Evolutionary conservation across 2,888 invertebrate species (phyloP).

Genomic region (Xylota sylvarum): DNA sequence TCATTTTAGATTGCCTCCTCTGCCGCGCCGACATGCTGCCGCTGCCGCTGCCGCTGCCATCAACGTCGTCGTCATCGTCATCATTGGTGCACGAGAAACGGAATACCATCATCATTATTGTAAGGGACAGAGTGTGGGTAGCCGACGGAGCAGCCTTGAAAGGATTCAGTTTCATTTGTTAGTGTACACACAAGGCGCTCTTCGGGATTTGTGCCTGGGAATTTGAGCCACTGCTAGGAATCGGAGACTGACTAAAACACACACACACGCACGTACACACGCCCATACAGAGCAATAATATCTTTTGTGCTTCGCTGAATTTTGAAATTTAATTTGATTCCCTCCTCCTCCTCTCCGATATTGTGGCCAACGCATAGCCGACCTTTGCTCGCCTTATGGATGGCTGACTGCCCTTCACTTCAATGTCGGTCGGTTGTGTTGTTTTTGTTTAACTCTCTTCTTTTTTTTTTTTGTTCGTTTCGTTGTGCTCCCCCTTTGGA

Average conservation of each 20-base stretch:
- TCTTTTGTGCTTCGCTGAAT: slow-evolving; percentile 72
- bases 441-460: slow-evolving; percentile 50
- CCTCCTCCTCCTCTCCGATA: slow-evolving; percentile 47
- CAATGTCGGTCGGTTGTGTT: slow-evolving; percentile 53
- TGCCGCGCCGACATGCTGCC: slow-evolving; percentile 25
- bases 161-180: slow-evolving; percentile 60
- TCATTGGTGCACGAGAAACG: slow-evolving; percentile 34
- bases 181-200: slow-evolving; percentile 27
- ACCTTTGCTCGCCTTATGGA: slow-evolving; percentile 66
- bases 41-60: not conserved
- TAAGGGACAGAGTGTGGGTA: slow-evolving; percentile 19
- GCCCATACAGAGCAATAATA: slow-evolving; percentile 56
- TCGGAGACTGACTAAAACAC: slow-evolving; percentile 31
- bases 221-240: slow-evolving; percentile 59
- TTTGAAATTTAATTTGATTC: slow-evolving; percentile 75
- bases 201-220: slow-evolving; percentile 48
- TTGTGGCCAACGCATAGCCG: slow-evolving; percentile 38
- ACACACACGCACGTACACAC: not conserved
- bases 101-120: slow-evolving; percentile 61
- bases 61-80: slow-evolving; percentile 4
- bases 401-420: slow-evolving; percentile 51
- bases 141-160: slow-evolving; percentile 51
- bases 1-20: slow-evolving; percentile 62
- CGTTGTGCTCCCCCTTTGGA: not conserved
- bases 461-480: slow-evolving; percentile 41